A percentile compares a stretch with the other conserved stretches of the same genome.
phyloP scores from a whole-genome alignment of 35 echinoderm and acorn worm genomes.

The Apostichopus parvimensis region DNA sequence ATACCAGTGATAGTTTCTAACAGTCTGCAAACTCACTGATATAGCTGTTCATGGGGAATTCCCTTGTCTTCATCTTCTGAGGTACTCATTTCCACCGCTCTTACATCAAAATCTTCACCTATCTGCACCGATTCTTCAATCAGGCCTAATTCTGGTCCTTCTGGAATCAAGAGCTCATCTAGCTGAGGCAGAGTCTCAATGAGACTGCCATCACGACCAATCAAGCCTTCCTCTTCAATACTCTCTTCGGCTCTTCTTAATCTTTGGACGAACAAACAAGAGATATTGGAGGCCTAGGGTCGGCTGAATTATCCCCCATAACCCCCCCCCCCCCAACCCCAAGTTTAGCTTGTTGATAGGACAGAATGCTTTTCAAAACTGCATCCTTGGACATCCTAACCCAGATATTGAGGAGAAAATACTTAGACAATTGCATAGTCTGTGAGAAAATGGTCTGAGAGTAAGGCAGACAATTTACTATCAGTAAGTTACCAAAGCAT shows the following conservation, averaged over 20 bases:
- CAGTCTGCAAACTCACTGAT: conserved; percentile 1
- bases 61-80: conserved; percentile 25
- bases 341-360: too few species aligned
- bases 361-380: too few species aligned
- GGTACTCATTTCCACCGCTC: conserved; percentile 8
- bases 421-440: too few species aligned
- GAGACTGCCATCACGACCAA: background rate
- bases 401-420: too few species aligned
- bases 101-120: background rate
- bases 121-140: background rate
- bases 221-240: conserved; percentile 12
- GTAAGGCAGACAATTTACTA: too few species aligned
- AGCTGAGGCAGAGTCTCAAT: background rate
- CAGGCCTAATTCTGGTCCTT: background rate
- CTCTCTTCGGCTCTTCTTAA: conserved; percentile 31
- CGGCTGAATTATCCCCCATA: too few species aligned
- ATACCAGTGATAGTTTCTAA: background rate
- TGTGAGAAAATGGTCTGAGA: too few species aligned
- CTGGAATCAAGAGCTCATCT: conserved; percentile 23
- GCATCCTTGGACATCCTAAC: too few species aligned
- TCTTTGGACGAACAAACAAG: background rate
- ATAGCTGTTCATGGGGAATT: conserved; percentile 26
- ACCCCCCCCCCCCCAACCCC: too few species aligned
- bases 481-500: too few species aligned
- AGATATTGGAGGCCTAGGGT: too few species aligned